phyloP scores from a whole-genome alignment of 1,140 invertebrate genomes.

The Neotoxoptera formosana region DNA sequence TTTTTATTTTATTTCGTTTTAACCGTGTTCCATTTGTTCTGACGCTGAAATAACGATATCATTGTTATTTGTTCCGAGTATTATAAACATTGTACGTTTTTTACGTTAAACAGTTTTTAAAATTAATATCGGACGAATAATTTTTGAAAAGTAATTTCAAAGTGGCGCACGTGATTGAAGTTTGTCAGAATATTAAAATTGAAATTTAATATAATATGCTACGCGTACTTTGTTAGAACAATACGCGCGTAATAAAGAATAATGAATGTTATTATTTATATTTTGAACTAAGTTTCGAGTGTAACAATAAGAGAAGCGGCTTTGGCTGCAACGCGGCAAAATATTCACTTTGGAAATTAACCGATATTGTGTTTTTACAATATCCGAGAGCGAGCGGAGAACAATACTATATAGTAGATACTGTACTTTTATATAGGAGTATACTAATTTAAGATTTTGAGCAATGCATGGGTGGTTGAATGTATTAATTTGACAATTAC shows the following conservation, averaged over 20 bases:
- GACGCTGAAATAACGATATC: background rate
- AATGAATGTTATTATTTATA: slow-evolving; percentile 19
- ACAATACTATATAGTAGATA: background rate
- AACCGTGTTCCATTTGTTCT: background rate
- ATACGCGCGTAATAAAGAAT: slow-evolving; percentile 30
- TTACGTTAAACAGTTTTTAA: slow-evolving; percentile 22
- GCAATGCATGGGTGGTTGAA: background rate
- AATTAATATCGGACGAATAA: slow-evolving; percentile 16
- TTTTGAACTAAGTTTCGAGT: background rate
- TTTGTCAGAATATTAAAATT: slow-evolving; percentile 27
- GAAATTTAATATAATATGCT: background rate
- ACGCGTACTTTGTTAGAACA: background rate
- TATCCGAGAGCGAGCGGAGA: background rate
- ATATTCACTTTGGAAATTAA: slow-evolving; percentile 12
- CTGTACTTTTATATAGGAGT: background rate
- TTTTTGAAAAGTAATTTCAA: background rate
- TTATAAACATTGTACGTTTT: slow-evolving; percentile 18
- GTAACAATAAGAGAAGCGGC: background rate
- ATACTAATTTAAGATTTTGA: background rate
- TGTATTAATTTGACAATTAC: background rate
- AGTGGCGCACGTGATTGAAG: background rate
- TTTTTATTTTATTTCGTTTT: slow-evolving; percentile 4
- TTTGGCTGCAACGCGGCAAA: background rate
- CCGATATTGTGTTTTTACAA: background rate
- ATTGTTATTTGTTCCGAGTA: slow-evolving; percentile 6